Evolutionary conservation across 1,140 invertebrate species (phyloP).

Genomic region (Ruditapes philippinarum): DNA sequence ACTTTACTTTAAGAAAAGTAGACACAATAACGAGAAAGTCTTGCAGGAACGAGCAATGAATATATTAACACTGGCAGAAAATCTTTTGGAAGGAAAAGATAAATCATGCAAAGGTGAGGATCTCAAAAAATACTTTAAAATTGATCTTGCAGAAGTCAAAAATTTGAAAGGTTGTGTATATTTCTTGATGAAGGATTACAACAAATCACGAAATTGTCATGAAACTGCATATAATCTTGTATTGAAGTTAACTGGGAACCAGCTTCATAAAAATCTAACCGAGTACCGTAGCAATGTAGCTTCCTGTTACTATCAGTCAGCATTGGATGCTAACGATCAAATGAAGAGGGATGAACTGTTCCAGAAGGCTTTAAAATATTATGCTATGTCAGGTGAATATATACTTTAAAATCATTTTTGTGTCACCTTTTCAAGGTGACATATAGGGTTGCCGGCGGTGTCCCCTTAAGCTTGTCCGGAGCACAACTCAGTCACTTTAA

Average conservation of each 20-base stretch:
- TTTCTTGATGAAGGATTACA: not conserved
- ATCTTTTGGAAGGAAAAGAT: not conserved
- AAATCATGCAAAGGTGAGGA: not conserved
- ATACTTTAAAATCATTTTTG: no score
- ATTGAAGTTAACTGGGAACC: conserved; percentile 8
- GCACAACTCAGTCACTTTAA: no score
- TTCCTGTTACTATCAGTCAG: conserved; percentile 18
- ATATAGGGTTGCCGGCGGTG: no score
- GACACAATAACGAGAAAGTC: not conserved
- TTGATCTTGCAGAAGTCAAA: conserved; percentile 13
- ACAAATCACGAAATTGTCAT: not conserved
- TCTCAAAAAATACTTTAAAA: not conserved
- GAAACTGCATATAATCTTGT: not conserved
- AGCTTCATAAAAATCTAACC: not conserved
- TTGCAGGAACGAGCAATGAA: conserved; percentile 9
- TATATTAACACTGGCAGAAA: not conserved
- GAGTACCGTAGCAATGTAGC: conserved; percentile 27
- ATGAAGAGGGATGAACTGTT: not conserved
- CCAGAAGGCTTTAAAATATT: not conserved
- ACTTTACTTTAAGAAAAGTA: conserved; percentile 2
- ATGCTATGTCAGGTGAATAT: not conserved
- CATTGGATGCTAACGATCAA: not conserved
- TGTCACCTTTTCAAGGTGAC: no score
- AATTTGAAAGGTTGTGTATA: conserved; percentile 36
- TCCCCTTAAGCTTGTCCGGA: no score